phyloP scores from a whole-genome alignment of 2,888 invertebrate genomes.

The Drosophila antonietae region DNA sequence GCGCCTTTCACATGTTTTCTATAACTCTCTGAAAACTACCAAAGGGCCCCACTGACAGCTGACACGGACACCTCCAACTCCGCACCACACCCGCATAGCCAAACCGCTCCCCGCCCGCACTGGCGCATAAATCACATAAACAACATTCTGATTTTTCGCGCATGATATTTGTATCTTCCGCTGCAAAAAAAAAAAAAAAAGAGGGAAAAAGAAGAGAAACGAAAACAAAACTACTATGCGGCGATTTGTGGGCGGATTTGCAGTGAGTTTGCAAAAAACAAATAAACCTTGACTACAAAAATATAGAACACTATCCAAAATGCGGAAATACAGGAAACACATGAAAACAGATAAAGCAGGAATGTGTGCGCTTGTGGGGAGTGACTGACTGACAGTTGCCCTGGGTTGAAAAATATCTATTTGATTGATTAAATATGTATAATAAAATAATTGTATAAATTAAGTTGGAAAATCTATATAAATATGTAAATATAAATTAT shows the following conservation, averaged over 20 bases:
- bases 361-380: neutral
- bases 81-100: neutral
- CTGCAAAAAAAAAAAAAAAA: slow-evolving; percentile 18
- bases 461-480: neutral
- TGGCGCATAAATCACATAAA: slow-evolving; percentile 73
- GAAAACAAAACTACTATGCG: slow-evolving; percentile 30
- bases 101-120: slow-evolving; percentile 1
- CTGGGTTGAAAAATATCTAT: neutral
- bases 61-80: neutral
- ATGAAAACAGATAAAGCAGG: slow-evolving; percentile 7
- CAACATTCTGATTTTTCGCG: slow-evolving; percentile 75
- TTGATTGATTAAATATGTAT: too few relatives aligned
- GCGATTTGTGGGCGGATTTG: slow-evolving; percentile 45
- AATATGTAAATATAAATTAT: neutral
- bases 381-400: neutral
- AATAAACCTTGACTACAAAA: slow-evolving; percentile 25
- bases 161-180: slow-evolving; percentile 73
- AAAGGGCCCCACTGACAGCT: slow-evolving; percentile 24
- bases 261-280: slow-evolving; percentile 15
- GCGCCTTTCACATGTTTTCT: slow-evolving; percentile 45
- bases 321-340: slow-evolving; percentile 18
- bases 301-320: slow-evolving; percentile 8
- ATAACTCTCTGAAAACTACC: slow-evolving; percentile 26
- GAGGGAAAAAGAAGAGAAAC: neutral
- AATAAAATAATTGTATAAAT: too few relatives aligned